These are phyloP conservation scores for Gallinago paraguaiae DNA, from an alignment of 2,113 vertebrate genomes.

Conservation along the genomic window DNA sequence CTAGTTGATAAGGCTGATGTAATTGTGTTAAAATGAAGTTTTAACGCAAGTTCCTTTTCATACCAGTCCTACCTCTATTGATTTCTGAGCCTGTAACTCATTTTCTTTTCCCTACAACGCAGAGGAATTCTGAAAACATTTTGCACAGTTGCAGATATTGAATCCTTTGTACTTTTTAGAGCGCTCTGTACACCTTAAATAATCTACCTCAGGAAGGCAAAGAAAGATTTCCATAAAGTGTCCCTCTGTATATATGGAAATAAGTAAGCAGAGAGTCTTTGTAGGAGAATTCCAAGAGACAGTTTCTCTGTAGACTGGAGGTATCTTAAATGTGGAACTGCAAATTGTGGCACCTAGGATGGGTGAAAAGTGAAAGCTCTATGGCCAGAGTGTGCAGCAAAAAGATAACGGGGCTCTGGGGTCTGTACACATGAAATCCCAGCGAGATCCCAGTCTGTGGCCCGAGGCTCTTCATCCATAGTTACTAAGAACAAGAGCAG, in stretches of 20 bases:
- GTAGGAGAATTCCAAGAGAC: neutral
- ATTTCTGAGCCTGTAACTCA: neutral
- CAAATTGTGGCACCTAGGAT: neutral
- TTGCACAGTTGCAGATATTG: neutral
- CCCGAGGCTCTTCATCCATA: neutral
- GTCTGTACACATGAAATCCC: no score
- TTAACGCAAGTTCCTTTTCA: neutral
- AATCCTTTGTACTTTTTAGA: neutral
- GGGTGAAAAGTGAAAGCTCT: neutral
- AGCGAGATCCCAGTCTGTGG: rapidly evolving
- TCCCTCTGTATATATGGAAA: neutral
- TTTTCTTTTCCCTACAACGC: neutral
- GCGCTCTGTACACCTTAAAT: neutral
- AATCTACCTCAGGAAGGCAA: neutral
- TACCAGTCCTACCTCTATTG: neutral
- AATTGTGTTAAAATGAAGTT: neutral
- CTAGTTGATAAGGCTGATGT: neutral
- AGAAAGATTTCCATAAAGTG: neutral
- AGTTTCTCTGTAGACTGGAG: neutral
- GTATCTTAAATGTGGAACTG: neutral
- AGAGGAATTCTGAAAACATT: neutral
- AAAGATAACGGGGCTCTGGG: rapidly evolving
- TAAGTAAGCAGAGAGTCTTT: neutral
- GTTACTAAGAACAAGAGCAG: neutral
- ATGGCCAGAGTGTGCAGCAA: neutral